Evolutionary conservation across 2,113 vertebrate genomes (phyloP).

Genomic region (Daphoenositta chrysoptera): DNA sequence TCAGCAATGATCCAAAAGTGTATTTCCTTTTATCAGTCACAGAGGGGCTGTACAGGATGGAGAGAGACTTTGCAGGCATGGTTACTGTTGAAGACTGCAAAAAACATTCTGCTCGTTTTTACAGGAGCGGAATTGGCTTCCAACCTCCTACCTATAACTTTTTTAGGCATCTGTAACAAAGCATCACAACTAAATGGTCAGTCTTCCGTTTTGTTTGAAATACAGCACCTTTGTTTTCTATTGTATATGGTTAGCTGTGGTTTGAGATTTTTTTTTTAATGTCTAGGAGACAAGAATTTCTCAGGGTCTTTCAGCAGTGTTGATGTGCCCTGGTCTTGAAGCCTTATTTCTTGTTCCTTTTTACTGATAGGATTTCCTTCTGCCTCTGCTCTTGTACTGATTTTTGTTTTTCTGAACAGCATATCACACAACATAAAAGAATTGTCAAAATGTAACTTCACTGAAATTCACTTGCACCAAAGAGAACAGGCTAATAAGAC

Average conservation of each 20-base stretch:
- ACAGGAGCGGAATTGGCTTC: neutral
- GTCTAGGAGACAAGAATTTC: neutral
- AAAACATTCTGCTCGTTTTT: neutral
- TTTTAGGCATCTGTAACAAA: neutral
- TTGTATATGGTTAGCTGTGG: neutral
- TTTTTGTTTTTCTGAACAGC: neutral
- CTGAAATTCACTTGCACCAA: neutral
- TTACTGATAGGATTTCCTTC: neutral
- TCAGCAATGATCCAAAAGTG: neutral
- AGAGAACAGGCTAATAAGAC: accelerated
- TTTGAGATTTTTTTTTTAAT: neutral
- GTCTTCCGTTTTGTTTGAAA: neutral
- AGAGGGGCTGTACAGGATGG: neutral
- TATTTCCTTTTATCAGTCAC: neutral
- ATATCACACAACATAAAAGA: neutral
- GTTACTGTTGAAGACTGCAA: neutral
- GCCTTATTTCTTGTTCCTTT: neutral
- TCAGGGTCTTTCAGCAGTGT: neutral
- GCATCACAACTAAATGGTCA: neutral
- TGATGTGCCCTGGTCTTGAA: neutral
- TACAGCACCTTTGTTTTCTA: neutral
- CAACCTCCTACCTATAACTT: neutral
- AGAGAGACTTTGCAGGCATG: neutral
- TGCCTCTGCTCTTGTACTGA: neutral
- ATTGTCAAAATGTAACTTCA: neutral